These are phyloP conservation scores for Standfussiana lucernea DNA, from an alignment of 2,888 invertebrate species.

Conservation along the genomic window DNA sequence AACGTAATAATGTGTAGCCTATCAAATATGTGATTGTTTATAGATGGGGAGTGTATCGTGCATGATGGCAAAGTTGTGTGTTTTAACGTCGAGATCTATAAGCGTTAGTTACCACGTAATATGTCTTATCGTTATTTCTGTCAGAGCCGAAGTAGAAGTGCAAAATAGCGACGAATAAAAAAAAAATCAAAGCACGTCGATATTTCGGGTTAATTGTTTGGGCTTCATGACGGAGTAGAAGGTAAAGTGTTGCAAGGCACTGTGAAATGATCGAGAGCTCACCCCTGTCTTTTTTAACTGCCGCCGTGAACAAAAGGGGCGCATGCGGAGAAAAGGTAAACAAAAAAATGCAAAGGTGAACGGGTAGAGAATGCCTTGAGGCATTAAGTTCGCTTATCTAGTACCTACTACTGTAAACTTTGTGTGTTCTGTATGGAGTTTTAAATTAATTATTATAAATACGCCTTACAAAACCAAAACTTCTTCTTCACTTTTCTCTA, in stretches of 20 bases:
- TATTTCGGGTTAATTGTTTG: too few relatives aligned
- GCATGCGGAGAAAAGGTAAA: background rate
- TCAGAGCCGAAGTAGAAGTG: background rate
- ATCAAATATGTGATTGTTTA: conserved; percentile 56
- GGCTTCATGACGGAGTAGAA: background rate
- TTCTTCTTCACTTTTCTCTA: background rate
- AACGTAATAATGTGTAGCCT: conserved; percentile 50
- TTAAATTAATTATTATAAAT: background rate
- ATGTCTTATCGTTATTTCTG: background rate
- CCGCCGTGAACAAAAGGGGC: background rate
- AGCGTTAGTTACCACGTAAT: background rate
- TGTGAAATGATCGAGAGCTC: background rate
- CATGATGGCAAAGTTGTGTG: conserved; percentile 17
- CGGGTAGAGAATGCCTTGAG: background rate
- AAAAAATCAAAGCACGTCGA: too few relatives aligned
- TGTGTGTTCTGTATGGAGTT: too few relatives aligned
- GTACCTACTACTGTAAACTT: too few relatives aligned
- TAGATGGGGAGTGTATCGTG: conserved; percentile 39
- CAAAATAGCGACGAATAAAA: too few relatives aligned
- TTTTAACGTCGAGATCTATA: background rate
- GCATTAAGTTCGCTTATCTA: background rate
- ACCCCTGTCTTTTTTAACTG: background rate
- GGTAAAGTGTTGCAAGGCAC: background rate
- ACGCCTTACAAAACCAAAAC: background rate
- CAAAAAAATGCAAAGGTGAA: background rate